phyloP scores from a whole-genome alignment of 2,888 invertebrate genomes.

The Trissolcus japonicus region DNA sequence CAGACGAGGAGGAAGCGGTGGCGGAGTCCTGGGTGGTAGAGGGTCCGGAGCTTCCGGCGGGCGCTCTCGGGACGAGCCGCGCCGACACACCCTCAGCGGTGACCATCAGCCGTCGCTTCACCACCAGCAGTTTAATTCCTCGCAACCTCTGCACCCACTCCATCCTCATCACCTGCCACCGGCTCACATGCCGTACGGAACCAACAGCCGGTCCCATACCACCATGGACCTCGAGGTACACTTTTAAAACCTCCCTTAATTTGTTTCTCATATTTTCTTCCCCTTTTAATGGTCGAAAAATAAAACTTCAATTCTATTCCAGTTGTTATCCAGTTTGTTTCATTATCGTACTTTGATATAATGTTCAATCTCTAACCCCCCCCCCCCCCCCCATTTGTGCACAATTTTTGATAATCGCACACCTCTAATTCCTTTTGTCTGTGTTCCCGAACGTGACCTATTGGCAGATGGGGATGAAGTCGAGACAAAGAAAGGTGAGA shows the following conservation, averaged over 20 bases:
- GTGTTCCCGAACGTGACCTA: slow-evolving; percentile 67
- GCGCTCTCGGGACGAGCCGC: slow-evolving; percentile 84
- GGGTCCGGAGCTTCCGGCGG: slow-evolving; percentile 62
- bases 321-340: too few relatives aligned
- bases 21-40: slow-evolving; percentile 62
- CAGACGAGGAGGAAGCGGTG: slow-evolving; percentile 66
- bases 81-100: slow-evolving; percentile 87
- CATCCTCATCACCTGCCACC: slow-evolving; percentile 79
- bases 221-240: slow-evolving; percentile 88
- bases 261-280: too few relatives aligned
- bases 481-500: slow-evolving; percentile 74
- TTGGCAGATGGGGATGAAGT: slow-evolving; percentile 74
- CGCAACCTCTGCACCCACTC: slow-evolving; percentile 70
- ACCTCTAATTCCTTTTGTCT: slow-evolving; percentile 66
- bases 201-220: slow-evolving; percentile 73
- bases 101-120: slow-evolving; percentile 83
- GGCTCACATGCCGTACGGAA: slow-evolving; percentile 78
- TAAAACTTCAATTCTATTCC: too few relatives aligned
- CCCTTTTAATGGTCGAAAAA: too few relatives aligned
- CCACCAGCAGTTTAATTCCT: slow-evolving; percentile 76
- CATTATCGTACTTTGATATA: too few relatives aligned
- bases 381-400: too few relatives aligned
- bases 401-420: slow-evolving; percentile 4
- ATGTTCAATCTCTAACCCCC: too few relatives aligned
- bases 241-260: background rate